Percentiles rank a stretch among this genome's conserved stretches.
phyloP scores from a whole-genome alignment of 2,113 vertebrate genomes.

The Origma solitaria region DNA sequence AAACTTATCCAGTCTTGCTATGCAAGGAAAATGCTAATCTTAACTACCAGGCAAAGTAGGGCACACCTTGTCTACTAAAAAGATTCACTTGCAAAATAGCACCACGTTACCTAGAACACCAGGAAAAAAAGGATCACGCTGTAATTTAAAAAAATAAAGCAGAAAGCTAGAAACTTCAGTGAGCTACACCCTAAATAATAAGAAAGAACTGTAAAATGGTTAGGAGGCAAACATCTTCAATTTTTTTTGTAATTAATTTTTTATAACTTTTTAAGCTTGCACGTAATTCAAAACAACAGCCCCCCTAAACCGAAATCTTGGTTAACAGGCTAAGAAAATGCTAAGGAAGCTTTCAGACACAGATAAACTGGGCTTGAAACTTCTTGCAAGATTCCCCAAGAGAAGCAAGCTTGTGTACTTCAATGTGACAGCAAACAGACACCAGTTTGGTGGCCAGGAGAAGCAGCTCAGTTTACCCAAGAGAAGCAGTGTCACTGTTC shows the following conservation, averaged over 20 bases:
- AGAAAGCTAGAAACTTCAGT: background rate
- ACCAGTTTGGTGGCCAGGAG: background rate
- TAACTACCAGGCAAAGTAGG: background rate
- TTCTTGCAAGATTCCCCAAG: background rate
- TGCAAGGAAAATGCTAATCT: background rate
- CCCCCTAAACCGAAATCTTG: background rate
- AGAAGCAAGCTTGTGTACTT: background rate
- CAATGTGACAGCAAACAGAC: rapidly evolving
- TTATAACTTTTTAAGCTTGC: background rate
- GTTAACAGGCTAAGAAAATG: background rate
- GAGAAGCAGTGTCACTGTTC: background rate
- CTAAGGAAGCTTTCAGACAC: background rate
- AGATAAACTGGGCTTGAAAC: background rate
- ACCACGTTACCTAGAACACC: background rate
- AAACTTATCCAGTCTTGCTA: background rate
- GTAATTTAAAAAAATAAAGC: background rate
- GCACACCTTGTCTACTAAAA: background rate
- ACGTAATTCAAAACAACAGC: background rate
- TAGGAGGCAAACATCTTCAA: background rate
- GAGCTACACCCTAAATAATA: background rate
- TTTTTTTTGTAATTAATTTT: background rate
- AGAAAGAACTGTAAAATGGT: background rate
- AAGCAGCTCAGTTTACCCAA: background rate
- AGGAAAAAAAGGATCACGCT: background rate
- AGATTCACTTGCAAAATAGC: background rate